Base-by-base conservation (phyloP, 2,797 vertebrate species). In the Scolopax bukidnonensis region DNA sequence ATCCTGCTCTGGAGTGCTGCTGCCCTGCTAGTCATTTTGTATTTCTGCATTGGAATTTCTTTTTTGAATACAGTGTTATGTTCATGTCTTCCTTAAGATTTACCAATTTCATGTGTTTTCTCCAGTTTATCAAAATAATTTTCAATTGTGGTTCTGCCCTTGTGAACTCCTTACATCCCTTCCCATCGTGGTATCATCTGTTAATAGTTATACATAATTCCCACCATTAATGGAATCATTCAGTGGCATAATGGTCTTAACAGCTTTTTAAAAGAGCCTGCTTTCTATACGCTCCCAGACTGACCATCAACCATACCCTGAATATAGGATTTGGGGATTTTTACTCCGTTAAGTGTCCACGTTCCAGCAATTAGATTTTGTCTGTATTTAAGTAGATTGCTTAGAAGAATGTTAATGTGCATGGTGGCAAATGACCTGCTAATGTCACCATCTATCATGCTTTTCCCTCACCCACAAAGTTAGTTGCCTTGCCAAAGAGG, bases 141-240 rank as follows among this genome's bases (percentile, higher is more conserved):
- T 79, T 59, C 17, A 90, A 45, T 27, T 79, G 16, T 38, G 1
- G 4, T 76, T 81, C 65, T 70, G 12, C 36, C 36, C 56, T 79
- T 87, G 40, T n/a, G 90, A 67, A 43, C 15, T 84, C 50, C 20
- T 59, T 80, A 19, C 10, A 73, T 33, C 10, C 10, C 48, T 83
- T 94, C 87, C 11, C 40, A 68, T 63, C 82, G 43, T 56, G 23
- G 24, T 63, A 48, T 94, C 15, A 48, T 73, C 59, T 84, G 19
- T 59, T 95, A 73, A 75, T 43, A 78, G 28, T 61, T 68, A 80
- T 6, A 56, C 6, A 54, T 76, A 40, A 76, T 89, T 95, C 92
- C 87, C 63, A 89, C 30, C 24, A 56, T 30, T 93, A 75, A 82
- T 90, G 50, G 43, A 89, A 95, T 90, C 4, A 84, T 86, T 94